Percentiles rank a stretch among this genome's conserved stretches.
phyloP scores from a whole-genome alignment of 2,797 vertebrate species.

The Centropyge bicolor region DNA sequence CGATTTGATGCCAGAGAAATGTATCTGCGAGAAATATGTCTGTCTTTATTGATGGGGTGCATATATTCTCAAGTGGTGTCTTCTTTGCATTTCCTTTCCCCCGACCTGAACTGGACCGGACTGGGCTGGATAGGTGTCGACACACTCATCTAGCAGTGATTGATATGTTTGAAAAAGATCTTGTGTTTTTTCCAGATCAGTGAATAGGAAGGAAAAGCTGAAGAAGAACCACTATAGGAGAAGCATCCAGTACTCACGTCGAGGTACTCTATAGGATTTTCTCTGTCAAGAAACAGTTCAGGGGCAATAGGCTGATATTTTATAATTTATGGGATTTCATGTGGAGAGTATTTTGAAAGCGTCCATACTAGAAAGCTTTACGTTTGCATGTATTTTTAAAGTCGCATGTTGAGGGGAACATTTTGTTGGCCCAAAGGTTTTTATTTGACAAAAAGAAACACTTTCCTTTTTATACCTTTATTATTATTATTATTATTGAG shows the following conservation, averaged over 20 bases:
- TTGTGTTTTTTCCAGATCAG: constrained; percentile 45
- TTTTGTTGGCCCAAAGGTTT: constrained; percentile 76
- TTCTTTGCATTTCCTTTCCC: constrained; percentile 47
- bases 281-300: constrained; percentile 75
- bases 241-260: constrained; percentile 41
- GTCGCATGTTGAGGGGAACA: constrained; percentile 78
- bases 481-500: constrained; percentile 60
- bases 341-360: constrained; percentile 74
- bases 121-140: constrained; percentile 11
- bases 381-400: constrained; percentile 85
- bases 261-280: constrained; percentile 62
- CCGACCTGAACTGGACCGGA: constrained; percentile 26
- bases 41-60: constrained; percentile 45
- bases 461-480: constrained; percentile 81
- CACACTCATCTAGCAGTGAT: constrained; percentile 15
- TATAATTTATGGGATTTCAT: constrained; percentile 74
- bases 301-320: constrained; percentile 78
- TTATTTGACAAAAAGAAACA: constrained; percentile 74
- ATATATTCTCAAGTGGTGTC: constrained; percentile 35
- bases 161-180: constrained; percentile 35
- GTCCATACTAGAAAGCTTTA: constrained; percentile 81
- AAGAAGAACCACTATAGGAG: constrained; percentile 45
- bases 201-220: constrained; percentile 41
- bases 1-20: constrained; percentile 61
- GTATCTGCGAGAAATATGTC: constrained; percentile 51